These are phyloP conservation scores for Planococcus citri DNA, from an alignment of 1,140 invertebrate species.

Conservation along the genomic window DNA sequence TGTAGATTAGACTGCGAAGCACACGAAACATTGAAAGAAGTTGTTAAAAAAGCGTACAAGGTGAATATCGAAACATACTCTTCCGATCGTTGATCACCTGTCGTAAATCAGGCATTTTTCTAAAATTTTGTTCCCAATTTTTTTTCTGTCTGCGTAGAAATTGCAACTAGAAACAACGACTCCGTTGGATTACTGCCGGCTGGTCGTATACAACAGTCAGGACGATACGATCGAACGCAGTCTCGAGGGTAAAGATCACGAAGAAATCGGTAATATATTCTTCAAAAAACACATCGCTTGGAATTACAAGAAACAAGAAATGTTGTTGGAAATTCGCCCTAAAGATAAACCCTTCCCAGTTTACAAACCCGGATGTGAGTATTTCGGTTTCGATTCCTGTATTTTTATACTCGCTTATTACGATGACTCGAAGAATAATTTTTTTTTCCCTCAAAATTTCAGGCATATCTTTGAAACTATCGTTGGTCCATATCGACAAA, in stretches of 20 bases:
- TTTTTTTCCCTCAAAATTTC: conserved; percentile 26
- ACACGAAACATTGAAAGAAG: conserved; percentile 43
- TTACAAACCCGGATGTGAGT: conserved; percentile 48
- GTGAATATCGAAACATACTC: conserved; percentile 29
- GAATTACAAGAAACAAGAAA: conserved; percentile 40
- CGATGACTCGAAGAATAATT: conserved; percentile 15
- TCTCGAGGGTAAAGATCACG: conserved; percentile 46
- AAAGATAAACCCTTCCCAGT: conserved; percentile 50
- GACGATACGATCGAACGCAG: conserved; percentile 56
- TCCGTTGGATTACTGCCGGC: conserved; percentile 50
- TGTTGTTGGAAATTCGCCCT: conserved; percentile 53
- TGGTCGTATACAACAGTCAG: conserved; percentile 57
- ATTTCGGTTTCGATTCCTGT: not conserved
- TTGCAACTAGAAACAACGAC: conserved; percentile 46
- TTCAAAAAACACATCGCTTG: no score
- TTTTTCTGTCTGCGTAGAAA: conserved; percentile 32
- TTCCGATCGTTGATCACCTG: not conserved
- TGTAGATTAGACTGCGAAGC: conserved; percentile 42
- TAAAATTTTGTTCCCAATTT: not conserved
- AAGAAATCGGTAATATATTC: conserved; percentile 40
- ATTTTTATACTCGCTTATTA: not conserved
- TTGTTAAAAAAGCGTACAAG: conserved; percentile 45
- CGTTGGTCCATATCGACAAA: conserved; percentile 44
- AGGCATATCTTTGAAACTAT: conserved; percentile 50
- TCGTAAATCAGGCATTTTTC: not conserved